A percentile compares a stretch with the other conserved stretches of the same genome.
Evolutionary conservation across 2,888 invertebrate genomes (phyloP).

Genomic region (Schizaphis graminum): DNA sequence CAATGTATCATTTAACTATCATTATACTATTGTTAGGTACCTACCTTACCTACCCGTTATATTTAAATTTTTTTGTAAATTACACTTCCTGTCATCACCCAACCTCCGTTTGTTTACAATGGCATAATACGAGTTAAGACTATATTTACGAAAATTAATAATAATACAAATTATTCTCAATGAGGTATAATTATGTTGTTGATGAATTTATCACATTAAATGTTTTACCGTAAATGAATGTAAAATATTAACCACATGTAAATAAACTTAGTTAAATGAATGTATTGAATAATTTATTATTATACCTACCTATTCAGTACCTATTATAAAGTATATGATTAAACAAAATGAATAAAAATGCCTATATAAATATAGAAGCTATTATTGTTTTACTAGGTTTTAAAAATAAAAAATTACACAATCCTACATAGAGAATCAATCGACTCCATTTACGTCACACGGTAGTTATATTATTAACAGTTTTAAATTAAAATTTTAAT

Average conservation of each 20-base stretch:
- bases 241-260: conserved; percentile 31
- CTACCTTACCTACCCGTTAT: background rate
- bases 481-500: background rate
- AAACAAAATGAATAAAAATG: background rate
- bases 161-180: conserved; percentile 24
- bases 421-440: background rate
- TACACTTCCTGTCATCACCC: conserved; percentile 10
- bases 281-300: background rate
- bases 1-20: background rate
- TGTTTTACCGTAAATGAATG: conserved; percentile 27
- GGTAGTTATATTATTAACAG: background rate
- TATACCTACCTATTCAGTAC: background rate
- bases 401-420: background rate
- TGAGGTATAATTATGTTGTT: conserved; percentile 28
- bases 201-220: conserved; percentile 36
- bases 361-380: background rate
- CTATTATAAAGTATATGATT: background rate
- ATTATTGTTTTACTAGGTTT: background rate
- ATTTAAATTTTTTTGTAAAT: conserved; percentile 43
- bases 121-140: conserved; percentile 41
- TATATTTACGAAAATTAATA: conserved; percentile 29
- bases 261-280: conserved; percentile 34
- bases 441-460: background rate
- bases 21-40: background rate
- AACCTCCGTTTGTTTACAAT: conserved; percentile 52